phyloP scores from a whole-genome alignment of 2,113 vertebrate species.

The Vimba vimba region DNA sequence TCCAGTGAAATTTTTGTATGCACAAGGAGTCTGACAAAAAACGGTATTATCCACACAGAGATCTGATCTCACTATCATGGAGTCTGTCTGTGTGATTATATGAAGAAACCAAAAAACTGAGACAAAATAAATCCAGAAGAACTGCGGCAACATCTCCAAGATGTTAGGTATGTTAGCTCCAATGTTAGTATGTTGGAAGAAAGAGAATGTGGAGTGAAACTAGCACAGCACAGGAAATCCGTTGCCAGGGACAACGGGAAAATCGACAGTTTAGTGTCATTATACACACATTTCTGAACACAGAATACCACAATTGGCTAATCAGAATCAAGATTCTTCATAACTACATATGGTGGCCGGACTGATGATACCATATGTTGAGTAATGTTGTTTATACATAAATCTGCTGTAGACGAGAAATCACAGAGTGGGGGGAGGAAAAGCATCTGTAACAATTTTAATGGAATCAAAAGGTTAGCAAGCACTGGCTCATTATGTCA shows the following conservation, averaged over 20 bases:
- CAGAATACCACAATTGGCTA: not conserved
- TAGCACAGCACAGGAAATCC: not conserved
- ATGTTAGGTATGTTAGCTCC: no score
- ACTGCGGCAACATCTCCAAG: no score
- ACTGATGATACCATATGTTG: not conserved
- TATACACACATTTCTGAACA: not conserved
- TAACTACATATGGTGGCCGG: not conserved
- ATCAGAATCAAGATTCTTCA: not conserved
- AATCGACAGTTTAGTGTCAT: not conserved
- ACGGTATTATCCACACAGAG: no score
- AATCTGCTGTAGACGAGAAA: not conserved
- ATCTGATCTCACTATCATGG: no score
- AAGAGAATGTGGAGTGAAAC: not conserved
- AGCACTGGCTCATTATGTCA: slow-evolving; percentile 30
- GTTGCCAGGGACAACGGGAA: slow-evolving; percentile 25
- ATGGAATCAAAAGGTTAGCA: slow-evolving; percentile 34
- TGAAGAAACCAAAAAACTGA: no score
- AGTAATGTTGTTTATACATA: not conserved
- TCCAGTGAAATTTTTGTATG: no score
- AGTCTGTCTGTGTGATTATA: no score
- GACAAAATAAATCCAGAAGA: no score
- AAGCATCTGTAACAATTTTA: slow-evolving; percentile 14
- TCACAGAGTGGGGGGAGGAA: slow-evolving; percentile 2
- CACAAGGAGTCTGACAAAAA: no score
- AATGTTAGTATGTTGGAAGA: not conserved